Evolutionary conservation across 1,140 invertebrate species (phyloP), one percentile per base, ranked within the genome.

Genomic region (Ditylenchus dipsaci): DNA sequence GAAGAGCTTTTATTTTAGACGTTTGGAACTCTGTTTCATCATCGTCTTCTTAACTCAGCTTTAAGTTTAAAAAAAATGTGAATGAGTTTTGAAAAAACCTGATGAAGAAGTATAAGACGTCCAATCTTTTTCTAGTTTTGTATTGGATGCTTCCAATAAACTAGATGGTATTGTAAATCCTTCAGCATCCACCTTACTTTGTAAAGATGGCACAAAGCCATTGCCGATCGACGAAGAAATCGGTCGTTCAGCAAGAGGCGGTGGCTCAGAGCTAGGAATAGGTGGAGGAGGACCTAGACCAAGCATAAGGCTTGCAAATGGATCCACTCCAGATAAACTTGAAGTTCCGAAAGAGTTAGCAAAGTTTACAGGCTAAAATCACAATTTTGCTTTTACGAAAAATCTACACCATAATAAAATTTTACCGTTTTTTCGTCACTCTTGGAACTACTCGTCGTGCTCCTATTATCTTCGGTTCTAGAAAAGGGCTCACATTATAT

Each of bases 1-100:
- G 74, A 23, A 81, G 63, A 65, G 63, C 49, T n/a, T 69, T 60
- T 53, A 81, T 78, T 65, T 79, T 82, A 27, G 79, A 80, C 13
- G 75, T 65, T 66, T 81, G 81, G 13, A 74, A 62, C 38, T 81
- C 79, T 38, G 76, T 76, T 45, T 76, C 74, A 27, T 72, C 69
- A 53, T 53, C 49, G 8, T 53, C 49, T 53, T 19, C 8, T 21
- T 53, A 53, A 53, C 15, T 7, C 15, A 7, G 15, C 1, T 53
- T 21, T 53, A 53, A 53, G 3, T 7, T 17, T 53, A 26, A 21
- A 21, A 19, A 21, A 15, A 53, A n/a, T n/a, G 43, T n/a, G 11
- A 53, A 53, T 7, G n/a, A 26, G 49, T 53, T 21, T 53, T 15
- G 15, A 21, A 53, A 53, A 53, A 19, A 53, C 49, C 49, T 53